Base-by-base conservation (phyloP, 2,113 vertebrate genomes). In the Colius striatus region DNA sequence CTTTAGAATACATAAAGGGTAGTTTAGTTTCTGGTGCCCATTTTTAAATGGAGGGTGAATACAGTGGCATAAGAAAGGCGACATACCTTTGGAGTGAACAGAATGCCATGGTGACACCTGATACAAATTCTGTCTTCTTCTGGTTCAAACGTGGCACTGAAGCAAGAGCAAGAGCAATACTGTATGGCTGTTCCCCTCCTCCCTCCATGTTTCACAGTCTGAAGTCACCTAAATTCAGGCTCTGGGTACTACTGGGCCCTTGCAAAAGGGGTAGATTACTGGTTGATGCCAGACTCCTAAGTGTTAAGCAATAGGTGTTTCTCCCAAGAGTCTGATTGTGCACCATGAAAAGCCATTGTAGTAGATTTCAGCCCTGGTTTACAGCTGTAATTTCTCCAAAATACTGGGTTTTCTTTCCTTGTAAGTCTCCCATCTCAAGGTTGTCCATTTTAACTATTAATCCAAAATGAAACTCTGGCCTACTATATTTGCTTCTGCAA, bases 1-100 rank as follows among this genome's bases (percentile, higher is more conserved):
- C 5, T 66, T 71, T 61, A 85, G 89, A 84, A 58, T 50, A 58
- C 2, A 0, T 60, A 78, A 94, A 83, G 36, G 62, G 38, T 71
- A 88, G 29, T 90, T 86, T 66, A 13, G 36, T 89, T 95, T 96
- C 92, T 96, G 89, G 23, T 90, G 66, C 73, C 74, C 68, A 51
- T 93, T 96, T 95, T 51, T 94, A 75, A 84, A 90, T 27, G 58
- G 32, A 78, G 19, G 1, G n/a, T 54, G 32, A 32, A 29, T 27
- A 50, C 48, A 55, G 5, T 38, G 25, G 9, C 26, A 23, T 13
- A 61, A 29, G 27, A 75, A 71, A 55, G 29, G 22, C 61, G 55
- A 45, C 2, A 0, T 7, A 32, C 23, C 32, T 75, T 79, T 72
- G 41, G 54, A 54, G 8, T 45, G 67, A 75, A 53, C 36, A 32